Base-by-base conservation (phyloP, 1,140 invertebrate species). In the Harlomillsia oculata region DNA sequence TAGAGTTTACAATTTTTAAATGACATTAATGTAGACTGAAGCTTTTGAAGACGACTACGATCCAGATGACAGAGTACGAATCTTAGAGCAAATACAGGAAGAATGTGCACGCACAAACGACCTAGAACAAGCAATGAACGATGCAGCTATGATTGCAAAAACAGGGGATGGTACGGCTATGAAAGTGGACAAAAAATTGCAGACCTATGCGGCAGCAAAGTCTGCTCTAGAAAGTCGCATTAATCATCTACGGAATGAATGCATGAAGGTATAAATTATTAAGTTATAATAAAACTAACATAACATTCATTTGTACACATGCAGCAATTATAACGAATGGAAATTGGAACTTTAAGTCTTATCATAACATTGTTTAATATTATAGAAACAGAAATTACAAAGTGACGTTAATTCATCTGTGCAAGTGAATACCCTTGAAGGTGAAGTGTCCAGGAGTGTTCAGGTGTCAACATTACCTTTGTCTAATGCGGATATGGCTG, bases 391-490 rank as follows among this genome's bases (percentile, higher is more conserved):
- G 34, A 51, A 51, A 29, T 14, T 45, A 23, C 23, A 50, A 40
- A 21, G 3, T 14, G 44, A 60, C 45, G 44, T 40, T 16, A 55
- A 60, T 20, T 23, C 40, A 30, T 51, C 58, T 5, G 46, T 64
- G n/a, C 58, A 64, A 52, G 60, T 62, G 14, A 54, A 62, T 23
- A 62, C 55, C 9, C 45, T 56, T 16, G 43, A 44, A 9, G 32
- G 44, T 36, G 21, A 51, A 39, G 50, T 48, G 26, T 30, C 34
- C 2, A 26, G 45, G 8, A 39, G 37, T 32, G 55, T 57, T 23
- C 45, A 57, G 28, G 51, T 58, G 11, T 51, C 50, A 8, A 51
- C 55, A 18, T 36, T 39, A 28, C 86, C 84, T 0, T 69, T 85
- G 23, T 16, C 26, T 45, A 16, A 39, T 36, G 23, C 28, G 20